Conservation (phyloP, 2,113 vertebrate species). For the Vombatus ursinus region DNA sequence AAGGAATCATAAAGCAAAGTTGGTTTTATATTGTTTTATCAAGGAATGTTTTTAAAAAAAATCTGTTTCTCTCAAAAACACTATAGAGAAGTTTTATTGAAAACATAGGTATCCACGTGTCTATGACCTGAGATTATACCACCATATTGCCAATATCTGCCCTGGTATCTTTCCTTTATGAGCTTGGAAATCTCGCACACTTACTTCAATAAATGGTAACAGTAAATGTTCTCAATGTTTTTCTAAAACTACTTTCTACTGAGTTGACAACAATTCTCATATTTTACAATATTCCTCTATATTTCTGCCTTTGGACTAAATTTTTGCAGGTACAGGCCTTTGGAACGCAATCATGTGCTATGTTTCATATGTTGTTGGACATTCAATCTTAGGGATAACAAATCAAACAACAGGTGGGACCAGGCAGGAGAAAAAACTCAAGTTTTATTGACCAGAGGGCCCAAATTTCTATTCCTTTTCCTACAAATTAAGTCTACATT, state of each 20-base stretch:
- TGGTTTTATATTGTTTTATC: neutral
- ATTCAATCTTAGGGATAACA: too few species aligned
- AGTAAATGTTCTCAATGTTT: neutral
- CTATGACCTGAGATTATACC: neutral
- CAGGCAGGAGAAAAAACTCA: too few species aligned
- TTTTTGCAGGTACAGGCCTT: neutral
- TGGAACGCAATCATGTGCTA: neutral
- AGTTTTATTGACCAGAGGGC: too few species aligned
- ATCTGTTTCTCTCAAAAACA: slow-evolving; percentile 3
- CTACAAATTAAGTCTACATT: too few species aligned
- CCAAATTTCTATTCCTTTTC: too few species aligned
- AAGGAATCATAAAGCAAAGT: neutral
- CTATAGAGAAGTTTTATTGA: neutral
- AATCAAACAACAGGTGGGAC: too few species aligned
- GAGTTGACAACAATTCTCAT: too few species aligned
- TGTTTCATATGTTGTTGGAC: too few species aligned
- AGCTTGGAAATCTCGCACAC: neutral
- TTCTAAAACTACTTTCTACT: neutral
- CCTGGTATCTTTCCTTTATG: neutral
- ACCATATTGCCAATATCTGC: neutral
- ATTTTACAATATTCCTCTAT: neutral
- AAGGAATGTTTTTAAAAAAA: neutral
- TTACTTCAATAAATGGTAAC: neutral
- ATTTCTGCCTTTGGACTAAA: neutral
- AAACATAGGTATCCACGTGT: neutral